Percentiles rank a stretch among this genome's conserved stretches.
These are phyloP conservation scores for Gobius niger DNA, from an alignment of 2,113 vertebrate genomes.

Conservation along the genomic window DNA sequence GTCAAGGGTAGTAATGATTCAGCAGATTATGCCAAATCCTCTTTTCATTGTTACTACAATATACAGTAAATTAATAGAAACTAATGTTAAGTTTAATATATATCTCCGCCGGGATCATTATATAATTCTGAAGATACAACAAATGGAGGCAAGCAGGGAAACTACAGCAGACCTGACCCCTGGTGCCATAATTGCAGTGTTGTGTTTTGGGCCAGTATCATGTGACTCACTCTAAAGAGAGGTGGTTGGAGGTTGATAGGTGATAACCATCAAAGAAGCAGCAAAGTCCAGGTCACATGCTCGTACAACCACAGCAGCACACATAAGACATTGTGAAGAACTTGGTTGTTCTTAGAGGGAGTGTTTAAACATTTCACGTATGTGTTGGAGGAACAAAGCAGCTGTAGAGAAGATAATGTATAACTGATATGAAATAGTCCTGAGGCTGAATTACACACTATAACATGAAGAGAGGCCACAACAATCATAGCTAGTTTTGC, in stretches of 20 bases:
- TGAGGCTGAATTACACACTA: too few relatives aligned
- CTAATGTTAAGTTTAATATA: too few relatives aligned
- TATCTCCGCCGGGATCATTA: too few relatives aligned
- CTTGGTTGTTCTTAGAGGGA: neutral
- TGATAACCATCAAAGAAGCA: slow-evolving; percentile 6
- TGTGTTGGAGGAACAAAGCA: neutral
- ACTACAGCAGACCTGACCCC: neutral
- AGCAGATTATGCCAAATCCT: too few relatives aligned
- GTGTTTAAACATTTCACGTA: neutral
- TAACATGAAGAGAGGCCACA: too few relatives aligned
- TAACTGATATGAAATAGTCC: too few relatives aligned
- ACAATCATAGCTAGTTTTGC: too few relatives aligned
- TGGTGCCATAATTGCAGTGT: neutral
- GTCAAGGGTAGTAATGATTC: too few relatives aligned
- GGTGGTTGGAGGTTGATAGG: neutral
- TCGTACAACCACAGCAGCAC: neutral
- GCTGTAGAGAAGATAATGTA: neutral
- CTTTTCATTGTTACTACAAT: too few relatives aligned
- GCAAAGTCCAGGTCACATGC: slow-evolving; percentile 4
- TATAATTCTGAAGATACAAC: neutral
- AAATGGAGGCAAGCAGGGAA: neutral
- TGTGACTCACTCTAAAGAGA: neutral
- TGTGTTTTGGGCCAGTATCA: neutral
- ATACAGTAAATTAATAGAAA: too few relatives aligned
- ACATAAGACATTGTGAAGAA: neutral